Conservation (phyloP, 2,797 vertebrate genomes). For the Myoxocephalus aenaeus region DNA sequence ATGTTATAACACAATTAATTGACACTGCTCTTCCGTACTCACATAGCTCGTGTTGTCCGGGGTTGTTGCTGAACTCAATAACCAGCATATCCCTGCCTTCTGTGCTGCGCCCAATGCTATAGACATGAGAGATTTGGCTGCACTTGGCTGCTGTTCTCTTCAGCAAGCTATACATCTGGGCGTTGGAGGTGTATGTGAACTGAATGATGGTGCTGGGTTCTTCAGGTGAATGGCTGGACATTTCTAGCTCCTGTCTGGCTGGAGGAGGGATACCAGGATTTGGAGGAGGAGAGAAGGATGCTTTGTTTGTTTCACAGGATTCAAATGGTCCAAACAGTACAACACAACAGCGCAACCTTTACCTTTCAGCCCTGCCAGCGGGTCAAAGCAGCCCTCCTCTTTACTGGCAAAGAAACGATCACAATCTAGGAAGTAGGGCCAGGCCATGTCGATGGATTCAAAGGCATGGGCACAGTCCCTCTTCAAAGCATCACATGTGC, state of each 20-base stretch:
- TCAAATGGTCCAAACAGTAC: background rate
- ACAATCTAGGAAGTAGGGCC: conserved; percentile 98
- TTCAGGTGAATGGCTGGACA: conserved; percentile 78
- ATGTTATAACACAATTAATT: background rate
- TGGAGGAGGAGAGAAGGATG: background rate
- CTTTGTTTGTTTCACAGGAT: conserved; percentile 8
- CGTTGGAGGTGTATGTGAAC: conserved; percentile 91
- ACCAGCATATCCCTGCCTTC: conserved; percentile 94
- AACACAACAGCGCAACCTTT: conserved; percentile 34
- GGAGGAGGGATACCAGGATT: conserved; percentile 32
- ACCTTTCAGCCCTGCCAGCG: conserved; percentile 89
- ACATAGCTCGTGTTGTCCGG: conserved; percentile 94
- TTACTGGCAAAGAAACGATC: conserved; percentile 89
- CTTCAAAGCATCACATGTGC: conserved; percentile 87
- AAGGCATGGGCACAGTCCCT: conserved; percentile 90
- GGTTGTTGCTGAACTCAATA: conserved; percentile 93
- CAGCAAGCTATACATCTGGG: conserved; percentile 90
- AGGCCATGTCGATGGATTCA: conserved; percentile 95
- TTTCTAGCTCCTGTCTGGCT: conserved; percentile 82
- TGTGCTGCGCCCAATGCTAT: conserved; percentile 95
- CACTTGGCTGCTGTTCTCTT: conserved; percentile 92
- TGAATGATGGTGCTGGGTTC: conserved; percentile 88
- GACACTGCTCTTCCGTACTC: conserved; percentile 65
- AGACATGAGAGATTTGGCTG: conserved; percentile 89
- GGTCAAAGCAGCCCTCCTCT: conserved; percentile 93